Evolutionary conservation across 37 sponge, comb jelly and placozoan genomes (phyloP).

Genomic region (Theonella swinhoei): DNA sequence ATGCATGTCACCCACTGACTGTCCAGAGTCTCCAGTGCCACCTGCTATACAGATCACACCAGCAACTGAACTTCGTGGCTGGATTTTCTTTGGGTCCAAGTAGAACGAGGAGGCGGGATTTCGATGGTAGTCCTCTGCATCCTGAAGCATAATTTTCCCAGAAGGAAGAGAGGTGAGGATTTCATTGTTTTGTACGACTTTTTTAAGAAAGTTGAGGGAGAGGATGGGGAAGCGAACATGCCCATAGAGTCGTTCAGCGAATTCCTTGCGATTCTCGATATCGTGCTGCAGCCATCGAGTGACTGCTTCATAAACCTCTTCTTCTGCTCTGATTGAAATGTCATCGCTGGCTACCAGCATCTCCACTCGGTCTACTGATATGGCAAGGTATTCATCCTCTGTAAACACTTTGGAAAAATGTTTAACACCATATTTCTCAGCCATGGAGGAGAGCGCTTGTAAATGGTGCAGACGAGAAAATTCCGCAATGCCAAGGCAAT

Average conservation of each 20-base stretch:
- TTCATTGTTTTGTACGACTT: conserved; percentile 23
- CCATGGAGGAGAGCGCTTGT: conserved; percentile 26
- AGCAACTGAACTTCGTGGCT: conserved; percentile 65
- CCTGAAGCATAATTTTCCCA: conserved; percentile 53
- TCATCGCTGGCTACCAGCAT: conserved; percentile 56
- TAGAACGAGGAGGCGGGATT: conserved; percentile 69
- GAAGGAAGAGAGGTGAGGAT: conserved; percentile 9
- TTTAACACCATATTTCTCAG: conserved; percentile 37
- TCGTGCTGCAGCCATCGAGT: conserved; percentile 79
- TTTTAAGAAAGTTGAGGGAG: conserved; percentile 36
- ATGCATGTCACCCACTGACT: conserved; percentile 46
- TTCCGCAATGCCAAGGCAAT: conserved; percentile 70
- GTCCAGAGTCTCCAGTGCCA: conserved; percentile 66
- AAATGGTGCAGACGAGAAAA: conserved; percentile 56
- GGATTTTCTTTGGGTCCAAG: conserved; percentile 66
- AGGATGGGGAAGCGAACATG: conserved; percentile 81
- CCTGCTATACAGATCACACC: conserved; percentile 77
- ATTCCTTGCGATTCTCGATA: not conserved
- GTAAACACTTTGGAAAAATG: conserved; percentile 54
- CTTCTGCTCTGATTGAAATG: conserved; percentile 68
- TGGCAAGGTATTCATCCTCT: conserved; percentile 66
- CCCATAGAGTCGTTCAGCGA: conserved; percentile 55
- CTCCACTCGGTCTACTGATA: conserved; percentile 50
- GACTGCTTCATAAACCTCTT: conserved; percentile 79
- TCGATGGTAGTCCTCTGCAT: conserved; percentile 70